Conservation (phyloP, 2,113 vertebrate genomes). For the Budorcas taxicolor region DNA sequence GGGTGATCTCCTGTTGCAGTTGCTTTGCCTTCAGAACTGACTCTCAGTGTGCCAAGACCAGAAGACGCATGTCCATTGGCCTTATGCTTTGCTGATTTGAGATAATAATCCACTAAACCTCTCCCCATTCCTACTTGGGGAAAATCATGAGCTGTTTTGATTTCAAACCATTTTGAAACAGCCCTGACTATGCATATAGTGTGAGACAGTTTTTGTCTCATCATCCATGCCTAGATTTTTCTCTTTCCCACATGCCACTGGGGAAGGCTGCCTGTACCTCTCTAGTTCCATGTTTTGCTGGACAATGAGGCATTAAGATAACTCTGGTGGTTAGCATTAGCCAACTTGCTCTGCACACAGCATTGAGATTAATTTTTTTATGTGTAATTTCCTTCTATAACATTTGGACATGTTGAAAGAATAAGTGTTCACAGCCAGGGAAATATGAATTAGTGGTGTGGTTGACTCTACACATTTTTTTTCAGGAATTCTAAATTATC, state of each 20-base stretch:
- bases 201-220: background rate
- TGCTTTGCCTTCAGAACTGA: background rate
- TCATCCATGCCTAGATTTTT: background rate
- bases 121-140: background rate
- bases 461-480: background rate
- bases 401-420: background rate
- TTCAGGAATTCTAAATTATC: conserved; percentile 31
- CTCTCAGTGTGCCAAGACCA: background rate
- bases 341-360: background rate
- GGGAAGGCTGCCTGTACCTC: background rate
- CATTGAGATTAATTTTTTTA: background rate
- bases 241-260: background rate
- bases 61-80: background rate
- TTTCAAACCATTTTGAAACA: background rate
- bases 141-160: background rate
- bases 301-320: background rate
- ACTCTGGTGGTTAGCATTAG: background rate
- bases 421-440: background rate
- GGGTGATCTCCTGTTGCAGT: background rate
- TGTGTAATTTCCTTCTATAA: background rate
- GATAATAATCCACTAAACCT: background rate
- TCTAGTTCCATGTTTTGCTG: background rate
- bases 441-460: background rate
- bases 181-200: background rate
- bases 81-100: background rate